A percentile compares a stretch with the other conserved stretches of the same genome.
Evolutionary conservation across 64 coral and sea anemone species (phyloP).

Genomic region (Hydrozoanthus tunicans): DNA sequence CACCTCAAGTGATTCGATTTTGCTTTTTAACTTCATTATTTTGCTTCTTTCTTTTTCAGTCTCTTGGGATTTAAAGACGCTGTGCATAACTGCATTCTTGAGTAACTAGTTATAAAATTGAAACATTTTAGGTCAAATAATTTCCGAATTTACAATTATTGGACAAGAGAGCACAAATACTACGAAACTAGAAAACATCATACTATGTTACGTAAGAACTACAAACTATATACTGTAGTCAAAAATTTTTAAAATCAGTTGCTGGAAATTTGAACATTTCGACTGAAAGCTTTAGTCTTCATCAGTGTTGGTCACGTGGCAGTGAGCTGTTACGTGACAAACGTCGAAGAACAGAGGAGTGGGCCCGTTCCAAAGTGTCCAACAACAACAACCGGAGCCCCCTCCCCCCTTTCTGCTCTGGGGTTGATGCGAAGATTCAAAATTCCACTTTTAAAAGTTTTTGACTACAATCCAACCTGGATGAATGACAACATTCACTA

Average conservation of each 20-base stretch:
- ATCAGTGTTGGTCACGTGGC: too few relatives aligned
- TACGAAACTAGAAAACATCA: background rate
- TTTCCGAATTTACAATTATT: background rate
- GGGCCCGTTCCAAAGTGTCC: too few relatives aligned
- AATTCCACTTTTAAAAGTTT: too few relatives aligned
- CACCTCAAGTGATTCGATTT: background rate
- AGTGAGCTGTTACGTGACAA: too few relatives aligned
- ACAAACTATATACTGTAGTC: background rate
- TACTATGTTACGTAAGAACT: background rate
- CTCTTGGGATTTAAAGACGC: background rate
- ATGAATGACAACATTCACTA: too few relatives aligned
- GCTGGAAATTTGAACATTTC: too few relatives aligned
- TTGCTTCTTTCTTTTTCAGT: slow-evolving; percentile 19
- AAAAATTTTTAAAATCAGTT: background rate
- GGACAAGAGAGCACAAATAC: background rate
- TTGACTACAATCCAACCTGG: too few relatives aligned
- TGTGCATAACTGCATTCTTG: background rate
- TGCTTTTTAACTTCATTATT: background rate
- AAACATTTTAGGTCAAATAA: background rate
- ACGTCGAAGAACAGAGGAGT: too few relatives aligned
- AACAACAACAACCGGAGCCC: too few relatives aligned
- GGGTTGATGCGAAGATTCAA: too few relatives aligned
- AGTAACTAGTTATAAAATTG: background rate
- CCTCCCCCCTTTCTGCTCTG: too few relatives aligned
- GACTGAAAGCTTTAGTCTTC: too few relatives aligned